A percentile compares a stretch with the other conserved stretches of the same genome.
These are phyloP conservation scores for Heliocidaris erythrogramma DNA, from an alignment of 35 echinoderm and acorn worm species.

Conservation along the genomic window DNA sequence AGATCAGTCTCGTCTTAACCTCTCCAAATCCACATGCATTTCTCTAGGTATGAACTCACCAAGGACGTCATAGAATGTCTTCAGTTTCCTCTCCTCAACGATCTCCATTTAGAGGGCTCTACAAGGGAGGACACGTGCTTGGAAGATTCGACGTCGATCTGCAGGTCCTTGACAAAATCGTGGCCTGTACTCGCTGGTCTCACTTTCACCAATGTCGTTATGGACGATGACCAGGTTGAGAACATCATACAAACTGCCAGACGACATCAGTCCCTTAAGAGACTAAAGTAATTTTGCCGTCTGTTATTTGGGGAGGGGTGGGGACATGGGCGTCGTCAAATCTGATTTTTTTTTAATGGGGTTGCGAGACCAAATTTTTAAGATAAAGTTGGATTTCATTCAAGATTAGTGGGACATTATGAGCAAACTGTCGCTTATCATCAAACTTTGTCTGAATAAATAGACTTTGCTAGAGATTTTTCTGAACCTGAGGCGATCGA, in stretches of 20 bases:
- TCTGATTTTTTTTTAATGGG: too few species aligned
- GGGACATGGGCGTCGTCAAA: too few species aligned
- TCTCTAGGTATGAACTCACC: not conserved
- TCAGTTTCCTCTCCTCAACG: not conserved
- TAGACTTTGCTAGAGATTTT: too few species aligned
- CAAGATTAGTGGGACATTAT: too few species aligned
- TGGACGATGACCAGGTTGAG: not conserved
- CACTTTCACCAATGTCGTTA: not conserved
- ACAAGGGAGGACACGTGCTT: not conserved
- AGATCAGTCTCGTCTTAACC: too few species aligned
- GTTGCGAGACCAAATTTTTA: too few species aligned
- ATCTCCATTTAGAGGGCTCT: not conserved
- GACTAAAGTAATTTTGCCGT: not conserved
- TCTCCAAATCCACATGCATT: not conserved
- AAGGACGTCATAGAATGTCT: not conserved
- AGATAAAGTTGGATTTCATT: too few species aligned
- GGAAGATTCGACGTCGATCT: not conserved
- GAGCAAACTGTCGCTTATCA: too few species aligned
- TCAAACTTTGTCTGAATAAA: too few species aligned
- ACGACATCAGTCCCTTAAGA: not conserved
- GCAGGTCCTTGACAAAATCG: not conserved
- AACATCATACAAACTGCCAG: not conserved
- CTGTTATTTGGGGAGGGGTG: too few species aligned
- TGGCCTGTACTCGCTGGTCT: not conserved
- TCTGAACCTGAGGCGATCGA: too few species aligned